Base-by-base conservation (phyloP, 2,113 vertebrate genomes). In the Gobio gobio region DNA sequence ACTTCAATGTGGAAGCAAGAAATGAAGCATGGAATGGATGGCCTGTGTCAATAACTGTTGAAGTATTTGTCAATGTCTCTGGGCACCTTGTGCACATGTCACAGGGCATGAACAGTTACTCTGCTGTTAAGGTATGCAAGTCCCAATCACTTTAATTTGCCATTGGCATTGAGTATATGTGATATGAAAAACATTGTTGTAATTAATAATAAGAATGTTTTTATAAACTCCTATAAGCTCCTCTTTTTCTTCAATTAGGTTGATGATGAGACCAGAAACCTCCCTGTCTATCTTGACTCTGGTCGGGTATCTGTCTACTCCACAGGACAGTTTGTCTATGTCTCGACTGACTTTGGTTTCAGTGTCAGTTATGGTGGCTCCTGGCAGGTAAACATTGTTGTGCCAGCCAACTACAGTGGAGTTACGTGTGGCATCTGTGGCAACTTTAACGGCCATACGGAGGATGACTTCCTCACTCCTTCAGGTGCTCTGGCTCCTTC, bases 1-100 rank as follows among this genome's bases (percentile, higher is more conserved):
- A 66, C 4, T 94, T 95, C 87, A 87, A 89, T 0, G 93, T 94
- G n/a, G 90, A 90, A 33, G 93, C 90, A 14, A 88, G 89, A 58
- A 95, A 94, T 66, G 81, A 91, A 33, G 68, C 73, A 0, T 88
- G 77, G 87, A 10, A 20, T 1, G 87, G 88, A 0, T 8, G 18
- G 1, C 3, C 77, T 16, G 83, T 89, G 18, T 91, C 92, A 12
- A n/a, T 91, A 5, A 89, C 90, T 12, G 89, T 90, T 3, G 88
- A 93, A 13, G 90, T 92, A 3, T 91, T 89, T 56, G 83, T 94
- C 8, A 82, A 85, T 61, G 86, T 93, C 12, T 91, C 85, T 45
- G 87, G 89, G 12, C 87, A 92, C 26, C 6, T n/a, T 12, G 82
- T 94, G 4, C 88, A 70, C 1, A 81, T 94, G 9, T 91, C 88